These are phyloP conservation scores for Metopia argyrocephala DNA, from an alignment of 2,888 invertebrate species.

Conservation along the genomic window DNA sequence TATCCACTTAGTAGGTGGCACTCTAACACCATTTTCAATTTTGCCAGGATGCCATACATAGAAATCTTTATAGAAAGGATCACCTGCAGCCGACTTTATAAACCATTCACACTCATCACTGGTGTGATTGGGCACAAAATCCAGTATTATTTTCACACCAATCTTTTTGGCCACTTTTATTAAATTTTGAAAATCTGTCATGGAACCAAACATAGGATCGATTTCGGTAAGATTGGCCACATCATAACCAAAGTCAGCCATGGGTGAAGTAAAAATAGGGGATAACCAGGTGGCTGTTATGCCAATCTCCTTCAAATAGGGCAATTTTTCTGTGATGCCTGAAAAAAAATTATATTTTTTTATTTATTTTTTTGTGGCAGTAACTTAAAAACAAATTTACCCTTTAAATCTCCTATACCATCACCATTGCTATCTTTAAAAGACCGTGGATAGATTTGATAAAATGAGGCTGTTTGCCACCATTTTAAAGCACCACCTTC, in stretches of 20 bases:
- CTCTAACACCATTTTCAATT: constrained; percentile 71
- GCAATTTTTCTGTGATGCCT: constrained; percentile 82
- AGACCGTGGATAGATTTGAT: constrained; percentile 92
- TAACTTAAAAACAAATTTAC: too few relatives aligned
- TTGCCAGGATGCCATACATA: constrained; percentile 85
- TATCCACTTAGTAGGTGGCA: constrained; percentile 80
- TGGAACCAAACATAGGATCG: constrained; percentile 84
- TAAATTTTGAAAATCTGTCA: constrained; percentile 84
- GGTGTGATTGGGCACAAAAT: constrained; percentile 81
- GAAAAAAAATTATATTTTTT: not conserved
- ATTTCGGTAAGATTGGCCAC: constrained; percentile 84
- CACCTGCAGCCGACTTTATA: constrained; percentile 81
- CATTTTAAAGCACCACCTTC: too few relatives aligned
- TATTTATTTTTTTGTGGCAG: not conserved
- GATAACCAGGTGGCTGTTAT: constrained; percentile 86
- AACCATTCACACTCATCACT: constrained; percentile 92
- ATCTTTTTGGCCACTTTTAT: constrained; percentile 80
- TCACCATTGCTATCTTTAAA: constrained; percentile 91
- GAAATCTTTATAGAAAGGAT: constrained; percentile 84
- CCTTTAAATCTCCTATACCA: constrained; percentile 91
- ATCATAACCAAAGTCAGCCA: constrained; percentile 90
- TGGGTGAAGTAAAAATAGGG: constrained; percentile 87
- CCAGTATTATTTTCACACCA: constrained; percentile 78
- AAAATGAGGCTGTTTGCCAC: constrained; percentile 90
- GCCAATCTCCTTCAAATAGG: constrained; percentile 84